Base-by-base conservation (phyloP, 2,888 invertebrate species). In the Cheilosia vernalis region DNA sequence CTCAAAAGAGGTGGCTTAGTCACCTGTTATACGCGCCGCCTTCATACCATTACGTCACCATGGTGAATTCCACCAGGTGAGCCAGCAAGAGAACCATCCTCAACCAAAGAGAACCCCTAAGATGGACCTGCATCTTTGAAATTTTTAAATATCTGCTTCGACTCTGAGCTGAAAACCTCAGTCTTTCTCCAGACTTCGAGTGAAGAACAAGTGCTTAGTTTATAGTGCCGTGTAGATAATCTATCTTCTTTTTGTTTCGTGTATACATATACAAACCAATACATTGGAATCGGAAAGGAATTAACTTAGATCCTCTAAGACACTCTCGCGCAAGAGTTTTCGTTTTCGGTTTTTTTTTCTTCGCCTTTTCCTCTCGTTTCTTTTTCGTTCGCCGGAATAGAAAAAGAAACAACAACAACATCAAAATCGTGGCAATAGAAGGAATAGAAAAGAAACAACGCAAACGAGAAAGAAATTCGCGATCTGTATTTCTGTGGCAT, bases 131-230 rank as follows among this genome's bases (percentile, higher is more conserved):
- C 60, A 56, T 24, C 67, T 81, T 77, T 77, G 77, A 27, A 84
- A 80, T 81, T 77, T 77, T 81, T 21, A 80, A 80, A 85, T 85
- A 85, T 85, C 81, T 72, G 70, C 27, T 47, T 37, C 51, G 86
- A 63, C 70, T 60, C 64, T 69, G 37, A 87, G 73, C 86, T 87
- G 86, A 88, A 89, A 89, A 88, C 72, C 89, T 92, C 89, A 92
- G 92, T 92, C 91, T 91, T 91, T 89, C 89, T 90, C 89, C 89
- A 90, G 91, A 91, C 91, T 91, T 92, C 91, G 92, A 90, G 91
- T 90, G 91, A 88, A 89, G 87, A 88, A 89, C 88, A 88, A 89
- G 89, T 89, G 89, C 89, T 88, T 88, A 87, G 85, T 88, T 87
- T 87, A 88, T 90, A 89, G 88, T 88, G 87, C 87, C 87, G 88